phyloP scores from a whole-genome alignment of 2,888 invertebrate species.

The Brassicogethes aeneus region DNA sequence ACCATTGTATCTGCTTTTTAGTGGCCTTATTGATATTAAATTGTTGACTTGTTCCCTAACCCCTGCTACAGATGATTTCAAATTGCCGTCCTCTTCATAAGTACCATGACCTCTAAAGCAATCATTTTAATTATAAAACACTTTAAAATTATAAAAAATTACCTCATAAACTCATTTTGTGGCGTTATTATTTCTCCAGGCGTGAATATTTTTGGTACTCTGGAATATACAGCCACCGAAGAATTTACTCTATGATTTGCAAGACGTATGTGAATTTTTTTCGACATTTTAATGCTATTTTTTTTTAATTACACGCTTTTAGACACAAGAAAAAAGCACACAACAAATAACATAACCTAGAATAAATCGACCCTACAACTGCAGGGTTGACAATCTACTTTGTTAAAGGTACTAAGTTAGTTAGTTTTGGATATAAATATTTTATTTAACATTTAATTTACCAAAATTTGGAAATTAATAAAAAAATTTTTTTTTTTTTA shows the following conservation, averaged over 20 bases:
- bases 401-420: too few species aligned
- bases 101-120: constrained; percentile 88
- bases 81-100: constrained; percentile 70
- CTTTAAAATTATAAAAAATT: constrained; percentile 18
- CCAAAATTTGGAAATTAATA: too few species aligned
- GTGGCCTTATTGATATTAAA: constrained; percentile 80
- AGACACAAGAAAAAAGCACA: too few species aligned
- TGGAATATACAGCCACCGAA: constrained; percentile 46
- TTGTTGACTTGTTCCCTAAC: constrained; percentile 91
- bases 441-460: too few species aligned
- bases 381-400: too few species aligned
- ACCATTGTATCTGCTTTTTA: constrained; percentile 84
- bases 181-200: constrained; percentile 83
- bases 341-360: too few species aligned
- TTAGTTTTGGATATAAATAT: too few species aligned
- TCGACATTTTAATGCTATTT: constrained; percentile 23
- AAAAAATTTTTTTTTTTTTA: too few species aligned
- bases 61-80: constrained; percentile 92
- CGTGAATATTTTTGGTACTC: constrained; percentile 62
- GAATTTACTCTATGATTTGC: constrained; percentile 58
- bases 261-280: constrained; percentile 50
- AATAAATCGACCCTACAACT: too few species aligned
- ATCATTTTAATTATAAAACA: too few species aligned
- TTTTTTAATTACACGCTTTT: too few species aligned
- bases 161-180: constrained; percentile 80